Evolutionary conservation across 2,113 vertebrate genomes (phyloP), one percentile per base, ranked within the genome.

Genomic region (Numida meleagris): DNA sequence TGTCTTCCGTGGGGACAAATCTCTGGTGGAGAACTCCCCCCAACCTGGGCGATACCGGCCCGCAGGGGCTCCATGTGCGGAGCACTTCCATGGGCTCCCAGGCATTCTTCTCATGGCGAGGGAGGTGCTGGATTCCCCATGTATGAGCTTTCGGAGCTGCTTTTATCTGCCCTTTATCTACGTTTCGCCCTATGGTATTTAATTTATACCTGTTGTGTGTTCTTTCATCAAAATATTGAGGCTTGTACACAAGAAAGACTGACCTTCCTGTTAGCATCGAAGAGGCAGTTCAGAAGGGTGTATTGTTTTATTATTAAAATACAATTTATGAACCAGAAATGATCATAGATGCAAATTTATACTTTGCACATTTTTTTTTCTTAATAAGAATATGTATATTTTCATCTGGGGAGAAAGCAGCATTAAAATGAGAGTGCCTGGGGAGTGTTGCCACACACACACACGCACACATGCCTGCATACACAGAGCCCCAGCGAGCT

Each of bases 301-400:
- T 78, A 85, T 86, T 55, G 70, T 33, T 74, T 93, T 94, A 82
- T 90, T 96, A 90, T 94, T 61, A 57, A 96, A 92, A 74, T 46
- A 82, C 90, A 94, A 90, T 65, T 90, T 71, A 88, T 92, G 93
- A 96, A 86, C 90, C 89, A 93, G 94, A 86, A 92, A 93, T 82
- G 2, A 46, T 93, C 57, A 80, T 14, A 94, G 96, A 96, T 93
- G 91, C 86, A 65, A 86, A 45, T 96, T 95, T 94, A 87, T 95
- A 77, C 75, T 95, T 95, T 53, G 62, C 78, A 23, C 24, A 34
- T 84, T 92, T 92, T 95, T 88, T 96, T 90, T 92, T 23, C 86
- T 93, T 96, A 92, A 95, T 57, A 84, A 97, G 97, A 85, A 95
- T 78, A 78, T 90, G 94, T 93, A 90, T 82, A 79, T 90, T 82